Conservation (phyloP, 2,888 invertebrate genomes). For the Archaeoteleia sp. region DNA sequence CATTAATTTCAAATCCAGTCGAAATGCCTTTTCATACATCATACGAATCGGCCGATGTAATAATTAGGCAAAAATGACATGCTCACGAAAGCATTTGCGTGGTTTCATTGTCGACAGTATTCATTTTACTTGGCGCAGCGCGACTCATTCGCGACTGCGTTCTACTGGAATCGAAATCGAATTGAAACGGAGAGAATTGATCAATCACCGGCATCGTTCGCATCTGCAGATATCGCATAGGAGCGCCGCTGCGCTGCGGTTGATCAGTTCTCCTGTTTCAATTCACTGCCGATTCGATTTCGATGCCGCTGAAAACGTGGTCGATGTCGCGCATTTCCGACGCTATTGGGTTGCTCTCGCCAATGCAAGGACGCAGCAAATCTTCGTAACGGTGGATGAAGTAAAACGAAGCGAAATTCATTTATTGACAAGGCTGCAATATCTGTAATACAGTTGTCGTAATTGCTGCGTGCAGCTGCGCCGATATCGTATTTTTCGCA, state of each 20-base stretch:
- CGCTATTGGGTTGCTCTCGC: conserved; percentile 33
- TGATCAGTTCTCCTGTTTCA: conserved; percentile 53
- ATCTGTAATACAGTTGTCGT: conserved; percentile 34
- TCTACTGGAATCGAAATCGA: conserved; percentile 47
- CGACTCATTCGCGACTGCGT: conserved; percentile 17
- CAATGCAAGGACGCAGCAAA: conserved; percentile 24
- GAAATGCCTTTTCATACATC: conserved; percentile 15
- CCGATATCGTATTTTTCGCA: conserved; percentile 2
- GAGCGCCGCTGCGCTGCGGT: conserved; percentile 42
- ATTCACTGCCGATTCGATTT: conserved; percentile 51
- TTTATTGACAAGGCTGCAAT: conserved; percentile 43
- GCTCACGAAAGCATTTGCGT: conserved; percentile 43
- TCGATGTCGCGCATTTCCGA: conserved; percentile 42
- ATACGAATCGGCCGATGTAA: conserved; percentile 10
- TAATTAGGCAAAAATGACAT: conserved; percentile 44
- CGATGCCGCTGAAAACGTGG: conserved; percentile 46
- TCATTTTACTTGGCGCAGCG: conserved; percentile 27
- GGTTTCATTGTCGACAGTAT: conserved; percentile 34
- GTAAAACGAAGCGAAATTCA: conserved; percentile 45
- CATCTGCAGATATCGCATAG: conserved; percentile 43
- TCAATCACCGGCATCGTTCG: conserved; percentile 49
- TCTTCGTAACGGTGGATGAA: conserved; percentile 42
- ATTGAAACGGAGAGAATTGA: conserved; percentile 51
- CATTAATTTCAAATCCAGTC: conserved; percentile 17
- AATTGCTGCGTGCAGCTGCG: conserved; percentile 33